Conservation (phyloP, 2,113 vertebrate genomes). For the Equus quagga region DNA sequence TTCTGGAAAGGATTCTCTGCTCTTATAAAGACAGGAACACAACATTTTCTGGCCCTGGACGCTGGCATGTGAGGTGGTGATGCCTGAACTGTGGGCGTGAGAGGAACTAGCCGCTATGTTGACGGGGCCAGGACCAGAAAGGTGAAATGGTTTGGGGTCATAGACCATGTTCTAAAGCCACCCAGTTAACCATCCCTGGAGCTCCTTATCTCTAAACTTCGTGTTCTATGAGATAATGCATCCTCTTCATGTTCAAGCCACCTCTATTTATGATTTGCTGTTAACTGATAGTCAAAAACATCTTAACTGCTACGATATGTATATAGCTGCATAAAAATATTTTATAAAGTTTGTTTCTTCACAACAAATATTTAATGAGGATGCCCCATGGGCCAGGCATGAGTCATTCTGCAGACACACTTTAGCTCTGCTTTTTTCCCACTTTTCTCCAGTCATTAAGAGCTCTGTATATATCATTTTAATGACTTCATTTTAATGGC, state of each 20-base stretch:
- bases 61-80: background rate
- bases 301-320: background rate
- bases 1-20: background rate
- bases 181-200: background rate
- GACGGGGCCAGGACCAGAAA: background rate
- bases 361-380: background rate
- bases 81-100: too few relatives aligned
- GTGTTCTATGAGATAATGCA: background rate
- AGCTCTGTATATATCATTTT: background rate
- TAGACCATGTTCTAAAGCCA: background rate
- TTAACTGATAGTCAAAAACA: background rate
- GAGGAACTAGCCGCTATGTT: fast-evolving
- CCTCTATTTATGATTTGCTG: background rate
- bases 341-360: background rate
- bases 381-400: background rate
- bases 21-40: background rate
- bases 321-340: background rate
- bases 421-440: background rate
- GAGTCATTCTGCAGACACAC: background rate
- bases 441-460: background rate
- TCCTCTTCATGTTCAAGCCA: background rate
- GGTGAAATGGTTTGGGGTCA: background rate
- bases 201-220: background rate
- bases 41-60: too few relatives aligned
- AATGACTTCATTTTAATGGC: background rate